Conservation (phyloP, 2,113 vertebrate species). For the Lampris megalopsis region DNA sequence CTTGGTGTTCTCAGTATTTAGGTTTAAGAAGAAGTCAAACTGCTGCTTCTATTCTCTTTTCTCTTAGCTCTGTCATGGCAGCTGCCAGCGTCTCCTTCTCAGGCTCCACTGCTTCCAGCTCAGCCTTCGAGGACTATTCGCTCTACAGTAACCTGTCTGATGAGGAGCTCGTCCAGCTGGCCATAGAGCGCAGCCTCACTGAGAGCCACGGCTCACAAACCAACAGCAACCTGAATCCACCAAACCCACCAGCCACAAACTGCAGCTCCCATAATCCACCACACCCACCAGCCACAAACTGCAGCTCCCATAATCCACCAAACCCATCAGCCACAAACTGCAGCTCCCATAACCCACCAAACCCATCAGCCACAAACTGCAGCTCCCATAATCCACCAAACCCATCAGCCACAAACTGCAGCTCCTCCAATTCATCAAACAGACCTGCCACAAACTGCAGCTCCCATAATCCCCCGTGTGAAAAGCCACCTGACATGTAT, state of each 20-base stretch:
- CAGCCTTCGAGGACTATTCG: constrained; percentile 89
- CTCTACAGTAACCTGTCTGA: constrained; percentile 90
- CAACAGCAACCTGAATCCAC: constrained; percentile 29
- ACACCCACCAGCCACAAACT: background rate
- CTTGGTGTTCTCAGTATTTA: too few relatives aligned
- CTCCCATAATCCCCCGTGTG: constrained; percentile 16
- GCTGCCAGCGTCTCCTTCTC: constrained; percentile 35
- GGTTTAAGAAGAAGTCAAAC: too few relatives aligned
- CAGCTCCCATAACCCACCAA: too few relatives aligned
- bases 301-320: too few relatives aligned
- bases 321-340: too few relatives aligned
- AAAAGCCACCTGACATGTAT: constrained; percentile 61
- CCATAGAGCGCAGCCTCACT: constrained; percentile 90
- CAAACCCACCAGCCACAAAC: constrained; percentile 41
- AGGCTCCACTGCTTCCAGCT: constrained; percentile 17
- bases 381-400: too few relatives aligned
- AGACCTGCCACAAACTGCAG: background rate
- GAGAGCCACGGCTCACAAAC: constrained; percentile 71
- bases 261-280: constrained; percentile 9
- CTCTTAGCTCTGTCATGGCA: constrained; percentile 58
- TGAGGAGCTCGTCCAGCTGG: constrained; percentile 91
- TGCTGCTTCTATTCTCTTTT: background rate
- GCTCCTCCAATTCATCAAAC: background rate
- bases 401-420: too few relatives aligned
- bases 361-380: too few relatives aligned